phyloP scores from a whole-genome alignment of 2,797 vertebrate genomes.

The Acanthurus tractus region DNA sequence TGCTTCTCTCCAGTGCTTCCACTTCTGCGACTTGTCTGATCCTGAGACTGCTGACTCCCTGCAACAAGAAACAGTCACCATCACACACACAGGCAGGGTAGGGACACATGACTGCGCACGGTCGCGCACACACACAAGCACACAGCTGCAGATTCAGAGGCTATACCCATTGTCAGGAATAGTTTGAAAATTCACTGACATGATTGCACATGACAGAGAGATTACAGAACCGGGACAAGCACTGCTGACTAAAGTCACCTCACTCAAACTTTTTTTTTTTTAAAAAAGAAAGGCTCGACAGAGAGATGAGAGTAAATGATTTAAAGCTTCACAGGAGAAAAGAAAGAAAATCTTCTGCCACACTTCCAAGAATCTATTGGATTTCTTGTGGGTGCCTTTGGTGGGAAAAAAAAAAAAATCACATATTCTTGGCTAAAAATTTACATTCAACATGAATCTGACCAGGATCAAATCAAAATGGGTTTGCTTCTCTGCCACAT shows the following conservation, averaged over 20 bases:
- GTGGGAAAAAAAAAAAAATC: neutral
- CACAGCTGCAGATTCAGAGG: constrained; percentile 27
- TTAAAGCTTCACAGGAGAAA: constrained; percentile 15
- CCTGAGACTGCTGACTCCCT: constrained; percentile 89
- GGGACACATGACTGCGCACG: constrained; percentile 5
- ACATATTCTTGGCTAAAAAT: neutral
- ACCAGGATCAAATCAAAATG: neutral
- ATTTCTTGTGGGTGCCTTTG: neutral
- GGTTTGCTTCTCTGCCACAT: neutral
- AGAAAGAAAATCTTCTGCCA: constrained; percentile 19
- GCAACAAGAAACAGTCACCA: constrained; percentile 47
- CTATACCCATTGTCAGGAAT: constrained; percentile 46
- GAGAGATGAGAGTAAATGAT: constrained; percentile 26
- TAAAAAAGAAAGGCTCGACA: constrained; percentile 20
- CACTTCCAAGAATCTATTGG: neutral
- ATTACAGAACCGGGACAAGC: constrained; percentile 49
- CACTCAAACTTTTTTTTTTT: constrained; percentile 16
- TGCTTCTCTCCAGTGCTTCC: constrained; percentile 84
- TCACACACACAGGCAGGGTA: constrained; percentile 30
- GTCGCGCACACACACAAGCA: neutral
- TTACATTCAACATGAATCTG: neutral
- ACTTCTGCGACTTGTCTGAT: constrained; percentile 81
- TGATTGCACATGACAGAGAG: constrained; percentile 59
- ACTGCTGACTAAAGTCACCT: constrained; percentile 47
- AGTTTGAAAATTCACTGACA: constrained; percentile 51